Conservation (phyloP, 2,797 vertebrate genomes). For the Halcyon chelicuti region DNA sequence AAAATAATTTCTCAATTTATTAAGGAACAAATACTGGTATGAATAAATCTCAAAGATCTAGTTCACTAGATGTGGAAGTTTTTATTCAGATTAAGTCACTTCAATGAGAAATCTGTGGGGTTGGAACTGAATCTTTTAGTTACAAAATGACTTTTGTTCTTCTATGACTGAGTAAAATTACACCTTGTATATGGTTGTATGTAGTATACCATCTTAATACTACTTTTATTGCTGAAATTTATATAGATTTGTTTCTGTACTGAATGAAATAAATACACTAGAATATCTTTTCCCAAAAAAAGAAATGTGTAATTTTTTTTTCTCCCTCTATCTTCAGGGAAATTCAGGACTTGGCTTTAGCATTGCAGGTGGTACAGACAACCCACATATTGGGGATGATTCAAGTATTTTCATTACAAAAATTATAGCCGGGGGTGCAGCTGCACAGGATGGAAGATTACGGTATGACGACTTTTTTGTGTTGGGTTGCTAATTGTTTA, state of each 20-base stretch:
- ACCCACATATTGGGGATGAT: constrained; percentile 97
- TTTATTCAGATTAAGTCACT: not conserved
- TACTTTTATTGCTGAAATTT: not conserved
- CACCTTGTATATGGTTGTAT: not conserved
- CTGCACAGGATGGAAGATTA: constrained; percentile 93
- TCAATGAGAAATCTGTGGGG: not conserved
- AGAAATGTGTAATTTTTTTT: not conserved
- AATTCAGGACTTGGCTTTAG: constrained; percentile 98
- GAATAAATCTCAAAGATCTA: not conserved
- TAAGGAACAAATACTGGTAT: not conserved
- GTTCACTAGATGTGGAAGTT: not conserved
- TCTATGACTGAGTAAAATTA: not conserved
- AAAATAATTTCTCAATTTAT: not conserved
- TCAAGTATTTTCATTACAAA: constrained; percentile 98
- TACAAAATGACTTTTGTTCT: not conserved
- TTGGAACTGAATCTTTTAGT: not conserved
- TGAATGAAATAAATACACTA: not conserved
- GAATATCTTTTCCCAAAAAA: not conserved
- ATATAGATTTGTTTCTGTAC: not conserved
- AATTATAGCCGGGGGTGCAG: constrained; percentile 94
- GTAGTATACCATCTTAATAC: not conserved
- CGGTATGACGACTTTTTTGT: constrained; percentile 81
- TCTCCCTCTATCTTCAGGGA: constrained; percentile 75
- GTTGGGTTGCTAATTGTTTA: not conserved
- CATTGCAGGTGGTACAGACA: constrained; percentile 96